Conservation (phyloP, 2,113 vertebrate genomes). For the Pavo muticus region DNA sequence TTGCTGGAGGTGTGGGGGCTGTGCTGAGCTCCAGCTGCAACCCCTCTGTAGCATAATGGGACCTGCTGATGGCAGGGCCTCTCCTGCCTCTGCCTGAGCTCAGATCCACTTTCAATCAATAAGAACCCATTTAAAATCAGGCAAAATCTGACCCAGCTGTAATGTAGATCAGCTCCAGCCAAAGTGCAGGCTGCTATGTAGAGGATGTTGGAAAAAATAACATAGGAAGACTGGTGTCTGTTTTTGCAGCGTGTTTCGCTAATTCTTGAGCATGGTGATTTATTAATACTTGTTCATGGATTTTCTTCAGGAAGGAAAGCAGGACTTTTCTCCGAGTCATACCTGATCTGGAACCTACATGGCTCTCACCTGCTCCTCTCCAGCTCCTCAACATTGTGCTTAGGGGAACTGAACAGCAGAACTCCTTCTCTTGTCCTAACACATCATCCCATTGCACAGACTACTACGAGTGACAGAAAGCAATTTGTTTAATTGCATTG, state of each 20-base stretch:
- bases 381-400: conserved; percentile 5
- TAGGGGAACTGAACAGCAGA: conserved; percentile 28
- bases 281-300: background rate
- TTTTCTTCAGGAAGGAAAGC: conserved; percentile 18
- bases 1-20: conserved; percentile 28
- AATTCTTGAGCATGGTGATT: background rate
- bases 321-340: background rate
- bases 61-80: conserved; percentile 45
- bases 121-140: conserved; percentile 48
- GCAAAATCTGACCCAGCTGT: conserved; percentile 38
- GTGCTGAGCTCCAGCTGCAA: background rate
- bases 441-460: conserved; percentile 20
- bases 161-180: conserved; percentile 22
- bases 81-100: background rate
- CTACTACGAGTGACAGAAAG: conserved; percentile 1
- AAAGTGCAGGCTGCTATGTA: background rate
- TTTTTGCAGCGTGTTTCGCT: background rate
- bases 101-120: conserved; percentile 67
- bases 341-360: conserved; percentile 6
- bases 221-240: background rate
- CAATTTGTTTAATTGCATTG: conserved; percentile 44
- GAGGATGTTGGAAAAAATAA: background rate
- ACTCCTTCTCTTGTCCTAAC: conserved; percentile 1
- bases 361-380: background rate
- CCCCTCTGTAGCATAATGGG: conserved; percentile 18